These are phyloP conservation scores for Chironomus tentans DNA, from an alignment of 2,888 invertebrate genomes.

Conservation along the genomic window DNA sequence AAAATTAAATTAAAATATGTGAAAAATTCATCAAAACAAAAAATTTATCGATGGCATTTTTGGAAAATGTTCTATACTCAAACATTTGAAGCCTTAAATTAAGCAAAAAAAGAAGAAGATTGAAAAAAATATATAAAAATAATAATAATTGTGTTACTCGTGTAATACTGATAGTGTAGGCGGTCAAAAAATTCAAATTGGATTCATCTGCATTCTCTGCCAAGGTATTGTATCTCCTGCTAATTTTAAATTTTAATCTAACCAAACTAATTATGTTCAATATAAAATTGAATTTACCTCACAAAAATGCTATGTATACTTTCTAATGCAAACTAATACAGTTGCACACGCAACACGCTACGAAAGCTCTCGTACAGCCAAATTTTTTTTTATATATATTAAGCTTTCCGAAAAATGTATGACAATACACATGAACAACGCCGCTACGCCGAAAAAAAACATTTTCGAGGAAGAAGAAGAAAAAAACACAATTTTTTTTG, in stretches of 20 bases:
- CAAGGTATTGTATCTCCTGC: too few relatives aligned
- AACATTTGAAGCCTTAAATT: background rate
- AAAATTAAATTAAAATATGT: background rate
- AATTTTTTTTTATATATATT: background rate
- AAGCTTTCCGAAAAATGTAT: background rate
- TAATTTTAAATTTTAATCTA: too few relatives aligned
- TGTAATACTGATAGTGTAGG: background rate
- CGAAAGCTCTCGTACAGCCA: background rate
- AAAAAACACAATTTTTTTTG: background rate
- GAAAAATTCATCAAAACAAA: background rate
- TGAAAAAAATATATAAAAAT: background rate
- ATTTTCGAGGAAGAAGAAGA: background rate
- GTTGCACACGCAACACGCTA: background rate
- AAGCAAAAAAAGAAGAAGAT: background rate
- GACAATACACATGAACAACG: background rate
- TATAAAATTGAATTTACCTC: too few relatives aligned
- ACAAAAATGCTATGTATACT: background rate
- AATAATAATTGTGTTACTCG: background rate
- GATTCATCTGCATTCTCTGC: background rate
- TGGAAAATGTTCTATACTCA: background rate
- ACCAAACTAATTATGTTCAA: too few relatives aligned
- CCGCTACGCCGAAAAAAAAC: slow-evolving; percentile 1
- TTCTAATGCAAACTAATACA: slow-evolving; percentile 4
- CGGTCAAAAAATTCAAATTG: background rate
- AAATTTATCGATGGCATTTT: background rate